Evolutionary conservation across 2,888 invertebrate genomes (phyloP), one percentile per base, ranked within the genome.

Genomic region (Drosophila neutralis): DNA sequence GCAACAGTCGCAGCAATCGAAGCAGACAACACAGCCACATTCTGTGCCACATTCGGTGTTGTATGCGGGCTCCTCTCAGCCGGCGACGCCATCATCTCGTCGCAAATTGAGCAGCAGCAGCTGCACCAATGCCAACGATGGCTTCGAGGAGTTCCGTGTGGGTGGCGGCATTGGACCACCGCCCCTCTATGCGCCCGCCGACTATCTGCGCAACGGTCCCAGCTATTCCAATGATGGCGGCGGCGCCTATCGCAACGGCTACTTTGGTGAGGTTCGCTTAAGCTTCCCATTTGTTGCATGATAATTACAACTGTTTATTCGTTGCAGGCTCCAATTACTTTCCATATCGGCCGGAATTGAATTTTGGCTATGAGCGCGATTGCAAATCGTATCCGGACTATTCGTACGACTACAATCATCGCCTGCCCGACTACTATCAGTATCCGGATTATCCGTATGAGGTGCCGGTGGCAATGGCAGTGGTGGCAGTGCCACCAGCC

Each of bases 51-150:
- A 94, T 11, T 94, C 94, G 0, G 93, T 94, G 18, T 94, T 94
- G 15, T 90, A 92, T 54, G 91, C 91, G 5, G 92, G 93, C 27
- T 94, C 93, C 10, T 94, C 93, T 10, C 94, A 94, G 78, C 94
- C 94, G 10, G 94, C 95, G 60, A 94, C 95, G 11, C 95, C 95
- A 2, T 96, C 96, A 8, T 96, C 96, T 0, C 93, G 96, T 33
- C 94, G 97, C 57, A 97, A 97, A 80, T 95, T 96, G 1, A 95
- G 95, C 86, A 95, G 95, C 49, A 95, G 95, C 18, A 95, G 95
- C 53, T 96, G 96, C 79, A 80, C 85, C 24, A 89, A 89, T 15
- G 68, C 85, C 57, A 45, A 45, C 24, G 80, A 73, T 33, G 82
- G 68, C 31, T 91, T 91, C 42, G 87, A 91, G 49, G 89, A 87